Conservation (phyloP, 2,888 invertebrate genomes). For the Lasiommata megera region DNA sequence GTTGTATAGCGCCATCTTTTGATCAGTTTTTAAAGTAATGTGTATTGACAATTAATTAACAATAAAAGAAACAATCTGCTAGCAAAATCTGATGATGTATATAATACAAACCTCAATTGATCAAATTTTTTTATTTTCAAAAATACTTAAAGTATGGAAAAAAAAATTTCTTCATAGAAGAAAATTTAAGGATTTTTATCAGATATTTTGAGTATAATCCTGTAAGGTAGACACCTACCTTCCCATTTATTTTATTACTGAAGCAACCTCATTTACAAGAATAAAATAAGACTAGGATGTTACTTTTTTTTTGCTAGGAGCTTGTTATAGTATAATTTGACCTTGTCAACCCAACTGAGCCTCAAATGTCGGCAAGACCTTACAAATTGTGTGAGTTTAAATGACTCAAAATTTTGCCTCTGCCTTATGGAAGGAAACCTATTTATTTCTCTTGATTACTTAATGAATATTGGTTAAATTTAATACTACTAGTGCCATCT, state of each 20-base stretch:
- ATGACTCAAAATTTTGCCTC: not conserved
- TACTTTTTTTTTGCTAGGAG: slow-evolving; percentile 3
- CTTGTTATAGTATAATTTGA: slow-evolving; percentile 18
- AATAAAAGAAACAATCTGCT: not conserved
- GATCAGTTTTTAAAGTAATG: not conserved
- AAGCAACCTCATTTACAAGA: no score
- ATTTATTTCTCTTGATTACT: no score
- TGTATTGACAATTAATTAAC: not conserved
- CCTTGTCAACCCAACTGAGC: slow-evolving; percentile 46
- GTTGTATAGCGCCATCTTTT: slow-evolving; percentile 9
- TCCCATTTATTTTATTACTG: no score
- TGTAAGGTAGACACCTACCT: no score
- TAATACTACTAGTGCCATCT: not conserved
- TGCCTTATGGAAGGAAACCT: not conserved
- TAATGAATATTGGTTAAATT: not conserved
- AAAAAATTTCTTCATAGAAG: no score
- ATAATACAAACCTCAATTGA: no score
- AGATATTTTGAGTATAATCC: no score
- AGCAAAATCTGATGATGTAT: not conserved
- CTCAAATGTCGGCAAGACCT: slow-evolving; percentile 43
- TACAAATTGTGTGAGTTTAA: slow-evolving; percentile 15
- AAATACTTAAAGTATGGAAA: no score
- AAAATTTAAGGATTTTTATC: no score
- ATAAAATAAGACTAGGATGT: no score
- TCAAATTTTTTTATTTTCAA: no score